Percentiles rank a stretch among this genome's conserved stretches.
Evolutionary conservation across 2,888 invertebrate genomes (phyloP).

Genomic region (Syrista parreyssii): DNA sequence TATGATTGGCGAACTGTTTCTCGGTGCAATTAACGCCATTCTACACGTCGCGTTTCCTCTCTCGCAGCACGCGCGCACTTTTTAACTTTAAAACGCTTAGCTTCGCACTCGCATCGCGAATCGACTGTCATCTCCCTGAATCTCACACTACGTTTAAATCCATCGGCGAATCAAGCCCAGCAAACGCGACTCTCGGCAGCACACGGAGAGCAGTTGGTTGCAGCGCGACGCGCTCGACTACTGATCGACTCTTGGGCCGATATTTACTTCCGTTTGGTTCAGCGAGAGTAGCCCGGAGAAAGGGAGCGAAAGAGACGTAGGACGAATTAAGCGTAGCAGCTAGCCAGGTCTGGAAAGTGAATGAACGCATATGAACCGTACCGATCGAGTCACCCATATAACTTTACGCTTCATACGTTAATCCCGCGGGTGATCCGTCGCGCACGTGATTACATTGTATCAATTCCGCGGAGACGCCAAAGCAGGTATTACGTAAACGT

Average conservation of each 20-base stretch:
- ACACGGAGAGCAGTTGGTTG: neutral
- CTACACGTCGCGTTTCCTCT: slow-evolving; percentile 5
- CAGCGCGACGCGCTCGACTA: neutral
- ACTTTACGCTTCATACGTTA: neutral
- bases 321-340: neutral
- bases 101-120: neutral
- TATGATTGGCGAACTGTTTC: slow-evolving; percentile 75
- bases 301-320: neutral
- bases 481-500: neutral
- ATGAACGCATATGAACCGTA: neutral
- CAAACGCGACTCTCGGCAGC: neutral
- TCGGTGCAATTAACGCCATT: slow-evolving; percentile 69
- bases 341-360: neutral
- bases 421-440: neutral
- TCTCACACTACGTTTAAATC: neutral
- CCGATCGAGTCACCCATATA: neutral
- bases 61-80: neutral
- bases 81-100: neutral
- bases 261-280: neutral
- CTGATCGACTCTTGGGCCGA: neutral
- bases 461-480: neutral
- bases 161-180: neutral
- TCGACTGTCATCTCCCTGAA: neutral
- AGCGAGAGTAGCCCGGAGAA: neutral
- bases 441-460: neutral